Evolutionary conservation across 2,888 invertebrate genomes (phyloP), one percentile per base, ranked within the genome.

Genomic region (Sylvicola fuscatus): DNA sequence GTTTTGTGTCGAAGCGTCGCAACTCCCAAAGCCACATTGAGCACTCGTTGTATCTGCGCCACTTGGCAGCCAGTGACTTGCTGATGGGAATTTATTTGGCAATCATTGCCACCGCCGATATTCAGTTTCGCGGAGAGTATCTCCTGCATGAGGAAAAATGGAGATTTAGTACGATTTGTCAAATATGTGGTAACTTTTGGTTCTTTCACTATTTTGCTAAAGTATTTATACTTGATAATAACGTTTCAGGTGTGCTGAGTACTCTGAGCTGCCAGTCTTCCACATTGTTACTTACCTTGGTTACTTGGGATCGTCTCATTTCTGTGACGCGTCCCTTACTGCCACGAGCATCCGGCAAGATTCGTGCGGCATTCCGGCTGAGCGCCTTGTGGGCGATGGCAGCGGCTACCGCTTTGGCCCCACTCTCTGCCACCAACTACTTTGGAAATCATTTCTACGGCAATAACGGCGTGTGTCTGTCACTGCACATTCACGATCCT

Each of bases 1-100:
- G 70, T 30, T 56, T 63, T 37, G 54, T 68, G 30, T 57, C 62
- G 29, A 62, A 63, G 30, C 49, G 53, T 12, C 63, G 64, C 37
- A 64, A 62, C 44, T 49, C 53, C n/a, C 63, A 64, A 37, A 64
- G 62, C 45, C 68, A 70, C 43, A 62, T 63, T 3, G 66, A 68
- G 15, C 68, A 71, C 41, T 68, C 70, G 1, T 56, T 72, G 14
- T 71, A 70, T 51, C 59, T 72, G 40, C 63, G 67, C 43, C 71
- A 72, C 46, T 54, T 72, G 43, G 68, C 70, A 1, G 53, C 68
- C 36, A 68, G 71, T 15, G 72, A 72, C 47, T 55, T 72, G 5
- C 51, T 72, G 27, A 72, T 72, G 72, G 70, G 70, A 13, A 49
- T 69, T 28, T 72, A 71, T 49, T 53, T 72, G 37, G 60, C 70